phyloP scores from a whole-genome alignment of 1,140 invertebrate species.

The Cydia pomonella region DNA sequence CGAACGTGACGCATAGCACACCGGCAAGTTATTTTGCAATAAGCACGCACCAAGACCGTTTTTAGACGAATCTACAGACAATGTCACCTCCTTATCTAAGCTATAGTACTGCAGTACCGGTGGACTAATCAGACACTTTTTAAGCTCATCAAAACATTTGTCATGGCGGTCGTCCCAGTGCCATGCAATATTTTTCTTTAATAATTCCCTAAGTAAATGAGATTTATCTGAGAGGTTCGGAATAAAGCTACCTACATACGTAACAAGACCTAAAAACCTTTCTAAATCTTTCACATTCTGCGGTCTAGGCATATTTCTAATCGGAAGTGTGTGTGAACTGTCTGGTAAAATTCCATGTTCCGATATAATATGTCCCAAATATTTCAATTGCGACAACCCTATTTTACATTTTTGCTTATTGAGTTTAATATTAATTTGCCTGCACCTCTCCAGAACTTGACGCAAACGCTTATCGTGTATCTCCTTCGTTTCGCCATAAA shows the following conservation, averaged over 20 bases:
- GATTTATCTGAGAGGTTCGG: not conserved
- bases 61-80: not conserved
- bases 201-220: not conserved
- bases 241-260: not conserved
- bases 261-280: not conserved
- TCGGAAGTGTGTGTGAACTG: not conserved
- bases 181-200: constrained; percentile 10
- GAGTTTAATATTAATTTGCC: constrained; percentile 39
- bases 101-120: not conserved
- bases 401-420: constrained; percentile 39
- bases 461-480: constrained; percentile 31
- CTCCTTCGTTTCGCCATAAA: constrained; percentile 14
- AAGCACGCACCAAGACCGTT: not conserved
- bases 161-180: not conserved
- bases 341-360: constrained; percentile 21
- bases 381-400: constrained; percentile 31
- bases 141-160: not conserved
- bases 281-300: not conserved
- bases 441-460: constrained; percentile 34
- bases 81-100: not conserved
- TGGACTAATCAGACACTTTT: not conserved
- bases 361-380: constrained; percentile 34
- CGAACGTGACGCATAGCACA: not conserved
- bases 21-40: not conserved
- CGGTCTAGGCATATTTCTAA: not conserved